Percentiles rank a stretch among this genome's conserved stretches.
phyloP scores from a whole-genome alignment of 2,888 invertebrate genomes.

The Spialia ferax region DNA sequence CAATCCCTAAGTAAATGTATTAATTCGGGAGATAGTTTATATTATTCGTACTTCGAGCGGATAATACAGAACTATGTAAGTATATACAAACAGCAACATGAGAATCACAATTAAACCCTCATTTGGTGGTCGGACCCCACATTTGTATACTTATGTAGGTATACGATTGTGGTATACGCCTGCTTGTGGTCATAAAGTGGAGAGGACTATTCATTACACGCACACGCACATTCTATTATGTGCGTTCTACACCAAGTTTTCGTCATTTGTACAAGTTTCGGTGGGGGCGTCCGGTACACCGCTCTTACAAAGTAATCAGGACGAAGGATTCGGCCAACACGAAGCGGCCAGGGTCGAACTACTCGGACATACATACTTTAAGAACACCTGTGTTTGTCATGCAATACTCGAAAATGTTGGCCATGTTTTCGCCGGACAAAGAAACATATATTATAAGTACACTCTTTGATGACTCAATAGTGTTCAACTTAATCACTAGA shows the following conservation, averaged over 20 bases:
- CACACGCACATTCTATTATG: too few relatives aligned
- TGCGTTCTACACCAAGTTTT: constrained; percentile 17
- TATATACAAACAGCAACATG: constrained; percentile 1
- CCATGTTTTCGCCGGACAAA: neutral
- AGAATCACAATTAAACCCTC: constrained; percentile 26
- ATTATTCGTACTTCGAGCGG: neutral
- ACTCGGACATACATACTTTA: constrained; percentile 19
- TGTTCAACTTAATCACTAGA: constrained; percentile 8
- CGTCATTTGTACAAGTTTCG: constrained; percentile 23
- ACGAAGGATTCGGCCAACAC: constrained; percentile 26
- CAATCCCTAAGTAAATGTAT: neutral
- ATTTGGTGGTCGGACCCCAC: constrained; percentile 13
- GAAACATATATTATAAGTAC: neutral
- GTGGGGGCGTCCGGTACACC: constrained; percentile 16
- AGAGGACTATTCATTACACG: constrained; percentile 13
- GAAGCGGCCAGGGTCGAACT: constrained; percentile 24
- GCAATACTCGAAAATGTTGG: constrained; percentile 8
- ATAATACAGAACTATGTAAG: constrained; percentile 8
- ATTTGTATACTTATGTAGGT: constrained; percentile 1
- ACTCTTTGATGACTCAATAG: neutral
- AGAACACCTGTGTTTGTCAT: constrained; percentile 36
- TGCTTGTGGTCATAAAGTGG: constrained; percentile 18
- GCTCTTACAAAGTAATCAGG: constrained; percentile 30
- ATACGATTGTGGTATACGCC: too few relatives aligned
- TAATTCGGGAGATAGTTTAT: neutral